These are phyloP conservation scores for Drosophila diplacantha DNA, from an alignment of 2,888 invertebrate genomes.

Conservation along the genomic window DNA sequence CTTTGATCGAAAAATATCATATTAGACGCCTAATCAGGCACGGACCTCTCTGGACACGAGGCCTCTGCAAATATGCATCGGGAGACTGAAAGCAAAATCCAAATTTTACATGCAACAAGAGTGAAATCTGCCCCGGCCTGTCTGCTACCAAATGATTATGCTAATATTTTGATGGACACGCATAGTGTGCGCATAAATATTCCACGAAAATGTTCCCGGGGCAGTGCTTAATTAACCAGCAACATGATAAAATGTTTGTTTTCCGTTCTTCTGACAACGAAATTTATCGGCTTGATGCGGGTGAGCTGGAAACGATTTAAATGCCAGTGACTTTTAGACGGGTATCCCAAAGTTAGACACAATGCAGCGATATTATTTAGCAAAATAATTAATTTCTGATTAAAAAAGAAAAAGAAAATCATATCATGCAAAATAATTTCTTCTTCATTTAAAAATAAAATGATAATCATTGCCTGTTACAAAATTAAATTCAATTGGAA, in stretches of 20 bases:
- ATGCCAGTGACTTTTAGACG: neutral
- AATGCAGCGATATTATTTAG: neutral
- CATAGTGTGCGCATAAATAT: constrained; percentile 37
- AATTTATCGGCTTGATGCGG: neutral
- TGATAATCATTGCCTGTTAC: neutral
- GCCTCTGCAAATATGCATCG: constrained; percentile 15
- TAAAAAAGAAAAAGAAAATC: too few relatives aligned
- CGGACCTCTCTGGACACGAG: neutral
- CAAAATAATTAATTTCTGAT: neutral
- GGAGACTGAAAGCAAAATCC: constrained; percentile 11
- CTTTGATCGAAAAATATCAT: constrained; percentile 6
- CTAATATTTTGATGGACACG: constrained; percentile 56
- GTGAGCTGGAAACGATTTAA: neutral
- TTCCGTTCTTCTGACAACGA: neutral
- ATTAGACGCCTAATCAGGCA: constrained; percentile 20
- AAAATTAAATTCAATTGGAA: constrained; percentile 3
- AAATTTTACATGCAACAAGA: constrained; percentile 5
- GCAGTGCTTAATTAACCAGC: constrained; percentile 11
- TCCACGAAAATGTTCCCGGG: constrained; percentile 4
- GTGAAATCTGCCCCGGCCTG: constrained; percentile 2
- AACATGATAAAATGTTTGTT: neutral
- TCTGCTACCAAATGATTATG: constrained; percentile 55
- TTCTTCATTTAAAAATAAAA: too few relatives aligned
- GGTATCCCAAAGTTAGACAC: neutral
- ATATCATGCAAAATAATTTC: neutral